Base-by-base conservation (phyloP, 2,888 invertebrate genomes). In the Epicampocera succincta region DNA sequence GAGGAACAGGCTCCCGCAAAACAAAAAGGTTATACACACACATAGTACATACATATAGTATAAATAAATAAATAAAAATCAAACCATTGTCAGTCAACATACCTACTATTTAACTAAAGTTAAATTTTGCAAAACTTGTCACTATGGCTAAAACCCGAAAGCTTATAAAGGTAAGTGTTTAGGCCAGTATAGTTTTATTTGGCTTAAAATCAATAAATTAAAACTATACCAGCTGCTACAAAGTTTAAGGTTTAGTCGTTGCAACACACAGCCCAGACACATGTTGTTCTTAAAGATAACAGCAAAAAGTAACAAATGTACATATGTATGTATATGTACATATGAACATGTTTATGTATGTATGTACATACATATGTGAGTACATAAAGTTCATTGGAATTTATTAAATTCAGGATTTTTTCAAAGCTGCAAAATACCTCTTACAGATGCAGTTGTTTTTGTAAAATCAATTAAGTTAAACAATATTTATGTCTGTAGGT, bases 141-240 rank as follows among this genome's bases (percentile, higher is more conserved):
- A 81, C 52, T 75, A 82, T 82, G 82, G 78, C 78, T 78, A 65
- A 54, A 12, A 74, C 15, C n/a, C 71, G 75, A 44, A 29, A 48
- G 6, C 48, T 74, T 61, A 60, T 66, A 48, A 78, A 75, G 75
- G 82, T 82, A 78, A 75, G 74, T 69, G 58, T 56, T 44, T 56
- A 33, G 4, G 33, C 46, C 33, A 42, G 8, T 17, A 25, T 29
- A 21, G n/a, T 69, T 80, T 44, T 42, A 56, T 69, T 69, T 77
- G 73, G 72, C 38, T 74, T 60, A 82, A 82, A 82, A 82, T 82
- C 82, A 75, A 82, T 82, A 82, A 78, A 82, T 66, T 74, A 71
- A 74, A 74, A 74, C 65, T 60, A 25, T 68, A 78, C 52, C 82
- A 82, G 74, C 82, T 78, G 78, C 74, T 73, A 25, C 50, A 60